Percentiles rank a stretch among this genome's conserved stretches.
phyloP scores from a whole-genome alignment of 2,888 invertebrate species.

The Heliothis peltigera region DNA sequence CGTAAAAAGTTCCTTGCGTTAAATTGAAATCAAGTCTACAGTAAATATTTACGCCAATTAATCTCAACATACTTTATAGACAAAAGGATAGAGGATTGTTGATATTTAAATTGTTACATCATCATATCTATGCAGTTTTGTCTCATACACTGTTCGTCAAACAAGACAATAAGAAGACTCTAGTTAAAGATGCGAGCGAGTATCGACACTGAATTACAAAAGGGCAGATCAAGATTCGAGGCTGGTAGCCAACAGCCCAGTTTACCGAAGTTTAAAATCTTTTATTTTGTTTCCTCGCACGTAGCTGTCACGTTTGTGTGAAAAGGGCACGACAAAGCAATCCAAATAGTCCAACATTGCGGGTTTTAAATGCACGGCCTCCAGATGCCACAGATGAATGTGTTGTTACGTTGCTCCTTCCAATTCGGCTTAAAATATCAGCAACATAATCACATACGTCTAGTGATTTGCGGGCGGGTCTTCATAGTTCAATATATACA shows the following conservation, averaged over 20 bases:
- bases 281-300: constrained; percentile 71
- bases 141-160: constrained; percentile 23
- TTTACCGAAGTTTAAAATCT: constrained; percentile 38
- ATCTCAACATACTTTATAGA: no score
- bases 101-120: no score
- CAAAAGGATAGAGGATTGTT: no score
- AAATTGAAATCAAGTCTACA: no score
- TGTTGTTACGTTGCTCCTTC: constrained; percentile 26
- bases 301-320: constrained; percentile 68
- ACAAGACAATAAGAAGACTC: constrained; percentile 42
- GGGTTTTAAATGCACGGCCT: constrained; percentile 23
- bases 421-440: constrained; percentile 25
- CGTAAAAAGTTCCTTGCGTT: no score
- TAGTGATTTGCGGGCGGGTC: constrained; percentile 17
- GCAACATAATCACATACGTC: constrained; percentile 19
- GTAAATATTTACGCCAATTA: no score
- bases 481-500: constrained; percentile 62
- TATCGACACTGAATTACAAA: constrained; percentile 52
- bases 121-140: constrained; percentile 7
- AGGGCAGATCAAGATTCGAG: constrained; percentile 50
- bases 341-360: constrained; percentile 38
- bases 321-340: constrained; percentile 59
- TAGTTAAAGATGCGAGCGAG: constrained; percentile 22
- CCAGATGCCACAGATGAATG: constrained; percentile 31
- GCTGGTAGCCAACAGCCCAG: constrained; percentile 32